Percentiles rank a stretch among this genome's conserved stretches.
Evolutionary conservation across 2,888 invertebrate genomes (phyloP).

Genomic region (Ecliptopera silaceata): DNA sequence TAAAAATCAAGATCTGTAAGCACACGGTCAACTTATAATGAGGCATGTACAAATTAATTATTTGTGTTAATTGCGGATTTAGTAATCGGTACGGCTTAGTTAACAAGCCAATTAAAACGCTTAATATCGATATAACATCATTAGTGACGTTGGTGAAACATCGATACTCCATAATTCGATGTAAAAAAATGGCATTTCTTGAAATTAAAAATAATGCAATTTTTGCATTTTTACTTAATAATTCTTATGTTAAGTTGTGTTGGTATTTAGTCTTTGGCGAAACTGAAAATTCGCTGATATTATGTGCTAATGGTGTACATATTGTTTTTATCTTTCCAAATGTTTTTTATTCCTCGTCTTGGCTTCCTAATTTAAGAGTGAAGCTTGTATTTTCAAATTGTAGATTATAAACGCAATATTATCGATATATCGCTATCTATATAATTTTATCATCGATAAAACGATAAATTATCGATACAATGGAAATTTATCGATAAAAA

Average conservation of each 20-base stretch:
- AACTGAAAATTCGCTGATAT: background rate
- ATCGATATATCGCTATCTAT: slow-evolving; percentile 22
- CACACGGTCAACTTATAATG: slow-evolving; percentile 18
- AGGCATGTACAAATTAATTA: slow-evolving; percentile 33
- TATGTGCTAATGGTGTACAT: slow-evolving; percentile 6
- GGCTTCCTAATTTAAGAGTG: slow-evolving; percentile 12
- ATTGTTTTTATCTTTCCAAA: slow-evolving; percentile 1
- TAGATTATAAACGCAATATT: background rate
- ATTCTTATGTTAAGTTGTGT: slow-evolving; percentile 16
- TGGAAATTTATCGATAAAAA: too few relatives aligned
- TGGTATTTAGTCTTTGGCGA: background rate
- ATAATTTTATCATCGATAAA: too few relatives aligned
- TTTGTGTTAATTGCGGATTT: slow-evolving; percentile 22
- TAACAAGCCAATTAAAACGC: slow-evolving; percentile 11
- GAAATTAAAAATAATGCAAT: slow-evolving; percentile 19
- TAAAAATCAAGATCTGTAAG: slow-evolving; percentile 10
- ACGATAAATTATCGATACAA: too few relatives aligned
- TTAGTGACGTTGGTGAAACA: slow-evolving; percentile 16
- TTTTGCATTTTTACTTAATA: slow-evolving; percentile 14
- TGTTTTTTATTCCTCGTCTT: slow-evolving; percentile 3
- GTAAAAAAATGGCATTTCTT: slow-evolving; percentile 30
- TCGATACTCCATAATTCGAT: slow-evolving; percentile 12
- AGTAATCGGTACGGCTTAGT: slow-evolving; percentile 14
- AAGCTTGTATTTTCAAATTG: background rate
- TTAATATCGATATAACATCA: slow-evolving; percentile 16